Evolutionary conservation across 2,888 invertebrate species (phyloP).

Genomic region (Chirona hameri): DNA sequence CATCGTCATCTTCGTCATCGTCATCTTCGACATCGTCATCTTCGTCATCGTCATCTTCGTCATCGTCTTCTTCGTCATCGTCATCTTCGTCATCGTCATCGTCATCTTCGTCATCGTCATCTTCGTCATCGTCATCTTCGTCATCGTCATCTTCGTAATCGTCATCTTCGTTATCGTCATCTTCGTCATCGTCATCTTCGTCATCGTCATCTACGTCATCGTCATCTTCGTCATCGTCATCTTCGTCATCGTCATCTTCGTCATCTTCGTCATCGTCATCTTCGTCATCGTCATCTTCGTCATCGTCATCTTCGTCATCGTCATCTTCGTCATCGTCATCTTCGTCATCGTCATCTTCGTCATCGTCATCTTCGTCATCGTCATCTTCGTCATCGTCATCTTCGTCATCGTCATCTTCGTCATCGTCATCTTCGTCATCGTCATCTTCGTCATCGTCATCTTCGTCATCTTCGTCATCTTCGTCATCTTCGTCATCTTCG

Average conservation of each 20-base stretch:
- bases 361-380: background rate
- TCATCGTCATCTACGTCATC: background rate
- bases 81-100: too few species aligned
- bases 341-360: background rate
- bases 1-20: too few species aligned
- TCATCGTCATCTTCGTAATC: background rate
- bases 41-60: too few species aligned
- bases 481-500: too few species aligned
- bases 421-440: too few species aligned
- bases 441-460: too few species aligned
- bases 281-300: background rate
- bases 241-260: background rate
- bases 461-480: too few species aligned
- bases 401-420: too few species aligned
- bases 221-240: background rate
- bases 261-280: background rate
- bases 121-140: background rate
- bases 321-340: background rate
- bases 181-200: background rate
- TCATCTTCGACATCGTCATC: too few species aligned
- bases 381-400: too few species aligned
- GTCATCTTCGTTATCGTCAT: background rate
- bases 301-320: background rate
- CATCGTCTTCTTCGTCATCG: too few species aligned
- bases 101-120: too few species aligned